Evolutionary conservation across 2,797 vertebrate genomes (phyloP).

Genomic region (Enteromius viviparus): DNA sequence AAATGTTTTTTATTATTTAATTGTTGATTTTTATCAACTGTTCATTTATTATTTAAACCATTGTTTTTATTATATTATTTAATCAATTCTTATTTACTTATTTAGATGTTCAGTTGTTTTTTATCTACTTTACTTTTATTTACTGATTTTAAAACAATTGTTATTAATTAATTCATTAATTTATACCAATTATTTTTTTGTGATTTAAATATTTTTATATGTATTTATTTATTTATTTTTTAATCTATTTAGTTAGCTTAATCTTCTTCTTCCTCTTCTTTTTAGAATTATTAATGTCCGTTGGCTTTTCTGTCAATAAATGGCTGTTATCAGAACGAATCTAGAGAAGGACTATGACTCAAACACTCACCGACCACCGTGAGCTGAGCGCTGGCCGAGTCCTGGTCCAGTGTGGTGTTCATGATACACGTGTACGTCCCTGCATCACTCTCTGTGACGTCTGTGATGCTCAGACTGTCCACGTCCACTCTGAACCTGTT

Average conservation of each 20-base stretch:
- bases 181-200: background rate
- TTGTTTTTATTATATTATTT: background rate
- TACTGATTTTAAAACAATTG: background rate
- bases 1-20: background rate
- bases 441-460: constrained; percentile 87
- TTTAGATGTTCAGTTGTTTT: background rate
- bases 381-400: constrained; percentile 90
- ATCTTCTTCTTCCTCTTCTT: too few relatives aligned
- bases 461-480: constrained; percentile 86
- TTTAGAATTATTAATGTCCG: background rate
- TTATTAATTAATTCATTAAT: background rate
- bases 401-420: constrained; percentile 93
- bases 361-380: constrained; percentile 90
- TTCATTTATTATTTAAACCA: background rate
- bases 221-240: too few relatives aligned
- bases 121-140: background rate
- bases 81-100: background rate
- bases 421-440: constrained; percentile 91
- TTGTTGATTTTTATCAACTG: background rate
- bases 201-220: background rate
- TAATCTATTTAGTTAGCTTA: too few relatives aligned
- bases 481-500: constrained; percentile 84
- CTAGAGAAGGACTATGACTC: background rate
- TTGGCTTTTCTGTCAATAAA: background rate
- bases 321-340: background rate